phyloP scores from a whole-genome alignment of 1,140 invertebrate genomes.

The Neotoxoptera formosana region DNA sequence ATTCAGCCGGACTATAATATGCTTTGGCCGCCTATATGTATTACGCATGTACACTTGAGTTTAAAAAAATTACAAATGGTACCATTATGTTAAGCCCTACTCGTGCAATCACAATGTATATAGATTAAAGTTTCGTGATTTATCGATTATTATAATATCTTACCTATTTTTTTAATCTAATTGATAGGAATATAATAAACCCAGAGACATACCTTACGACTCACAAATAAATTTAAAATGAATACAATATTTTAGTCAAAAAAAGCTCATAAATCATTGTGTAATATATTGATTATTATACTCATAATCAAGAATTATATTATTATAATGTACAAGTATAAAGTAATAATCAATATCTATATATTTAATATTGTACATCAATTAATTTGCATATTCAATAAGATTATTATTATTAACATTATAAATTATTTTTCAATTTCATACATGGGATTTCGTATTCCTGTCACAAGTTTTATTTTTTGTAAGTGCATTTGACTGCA shows the following conservation, averaged over 20 bases:
- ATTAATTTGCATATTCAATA: not conserved
- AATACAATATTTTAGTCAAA: not conserved
- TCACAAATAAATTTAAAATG: not conserved
- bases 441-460: not conserved
- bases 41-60: not conserved
- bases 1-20: not conserved
- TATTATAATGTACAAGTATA: no score
- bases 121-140: not conserved
- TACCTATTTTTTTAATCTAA: not conserved
- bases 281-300: not conserved
- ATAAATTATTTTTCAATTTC: constrained; percentile 27
- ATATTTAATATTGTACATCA: not conserved
- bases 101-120: not conserved
- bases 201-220: no score
- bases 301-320: not conserved
- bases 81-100: not conserved
- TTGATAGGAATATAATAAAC: not conserved
- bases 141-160: not conserved
- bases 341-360: not conserved
- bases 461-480: not conserved
- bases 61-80: not conserved
- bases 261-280: not conserved
- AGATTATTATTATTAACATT: not conserved
- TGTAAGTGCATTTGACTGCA: not conserved
- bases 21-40: not conserved